Evolutionary conservation across 2,113 vertebrate species (phyloP), one percentile per base, ranked within the genome.

Genomic region (Sylvietta virens): DNA sequence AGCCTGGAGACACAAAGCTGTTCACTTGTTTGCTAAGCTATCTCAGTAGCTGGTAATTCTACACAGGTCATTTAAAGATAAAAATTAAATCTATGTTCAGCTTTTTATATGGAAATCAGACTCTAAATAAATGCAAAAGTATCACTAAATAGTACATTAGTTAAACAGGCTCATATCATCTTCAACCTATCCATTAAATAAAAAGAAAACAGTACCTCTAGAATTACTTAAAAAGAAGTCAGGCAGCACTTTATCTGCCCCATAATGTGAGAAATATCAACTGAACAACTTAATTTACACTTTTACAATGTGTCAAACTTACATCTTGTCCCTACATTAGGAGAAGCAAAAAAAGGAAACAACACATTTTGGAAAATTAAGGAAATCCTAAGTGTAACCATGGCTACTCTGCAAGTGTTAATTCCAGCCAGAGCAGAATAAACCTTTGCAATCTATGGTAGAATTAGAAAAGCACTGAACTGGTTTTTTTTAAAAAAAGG

Each of bases 321-420:
- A 42, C 28, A 64, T 47, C 35, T 42, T 23, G 14, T 35, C n/a
- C 21, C 10, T 40, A 10, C 0, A 0, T 48, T 27, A 44, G 10
- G 44, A 62, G 27, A 72, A 21, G 24, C 13, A 50, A 31, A 69
- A 91, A 81, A 76, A 79, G 30, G 6, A 57, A 90, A 64, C 33
- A 60, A 39, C 7, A 51, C 6, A 39, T 64, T 82, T 54, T 20
- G 39, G 42, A 61, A 65, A 83, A 45, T 39, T 12, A 23, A 42
- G 45, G 81, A 37, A 56, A 84, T 42, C 54, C 40, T 60, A 23
- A 70, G 10, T 54, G 33, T 58, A 92, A 58, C 61, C 76, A 76
- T 66, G 81, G 58, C 48, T 79, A 58, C 57, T 72, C 22, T 3
- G 3, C 6, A 60, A 70, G 56, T 40, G 66, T 11, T 71, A 61